Base-by-base conservation (phyloP, 2,888 invertebrate species). In the Pollenia griseotomentosa region DNA sequence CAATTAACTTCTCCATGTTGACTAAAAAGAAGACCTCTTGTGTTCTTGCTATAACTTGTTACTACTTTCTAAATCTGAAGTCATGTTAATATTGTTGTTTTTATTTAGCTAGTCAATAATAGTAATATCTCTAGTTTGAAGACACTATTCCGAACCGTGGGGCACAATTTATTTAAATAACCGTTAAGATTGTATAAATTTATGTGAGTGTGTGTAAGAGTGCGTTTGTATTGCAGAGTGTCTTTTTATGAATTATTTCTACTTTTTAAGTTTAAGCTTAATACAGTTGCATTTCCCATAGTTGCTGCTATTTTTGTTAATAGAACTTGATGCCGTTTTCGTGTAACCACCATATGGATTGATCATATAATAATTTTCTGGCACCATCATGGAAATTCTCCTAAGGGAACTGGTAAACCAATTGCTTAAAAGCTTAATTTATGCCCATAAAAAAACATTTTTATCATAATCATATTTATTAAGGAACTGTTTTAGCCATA, bases 311-410 rank as follows among this genome's bases (percentile, higher is more conserved):
- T 42, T 44, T 57, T n/a, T 10, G 44, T 14, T 33, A 6, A 7
- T 46, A 19, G 48, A 61, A 63, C 63, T 75, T 65, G 19, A 75
- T 75, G 42, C 53, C 53, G 51, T 51, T 63, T 16, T 53, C 19
- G 53, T 51, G 16, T 33, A 10, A n/a, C 6, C 42, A 16, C 63
- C 44, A 63, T 63, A 65, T 44, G 44, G 16, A 19, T 4, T 7
- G 33, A 44, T 65, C 11, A 46, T 44, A n/a, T 12, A 16, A 11
- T 44, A 19, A 65, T 16, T 44, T 16, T 16, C 11, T 16, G 2
- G 46, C 65, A 16, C 16, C 12, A 65, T 12, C 44, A 11, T 19
- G 65, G 3, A 10, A 65, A 16, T 16, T 16, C 12, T 46, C 65
- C 16, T 12, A 44, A 4, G 44, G 16, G 65, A 16, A 33, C 33